Conservation (phyloP, 2,888 invertebrate genomes). For the Troides oblongomaculatus region DNA sequence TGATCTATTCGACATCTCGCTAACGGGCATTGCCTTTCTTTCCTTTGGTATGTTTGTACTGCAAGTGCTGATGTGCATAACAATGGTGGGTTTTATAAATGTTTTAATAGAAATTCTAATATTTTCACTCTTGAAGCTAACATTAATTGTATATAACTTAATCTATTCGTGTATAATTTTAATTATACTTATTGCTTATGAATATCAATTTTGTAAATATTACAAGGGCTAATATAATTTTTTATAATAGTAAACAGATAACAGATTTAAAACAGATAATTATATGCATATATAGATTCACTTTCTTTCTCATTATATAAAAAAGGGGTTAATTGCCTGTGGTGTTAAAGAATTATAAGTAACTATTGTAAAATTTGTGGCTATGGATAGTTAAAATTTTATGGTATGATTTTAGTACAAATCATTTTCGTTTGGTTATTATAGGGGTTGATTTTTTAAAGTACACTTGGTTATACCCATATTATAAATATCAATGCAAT, state of each 20-base stretch:
- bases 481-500: background rate
- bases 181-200: background rate
- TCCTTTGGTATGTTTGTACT: slow-evolving; percentile 90
- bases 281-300: too few species aligned
- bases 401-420: too few species aligned
- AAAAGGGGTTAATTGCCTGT: too few species aligned
- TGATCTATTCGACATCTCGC: slow-evolving; percentile 88
- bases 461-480: background rate
- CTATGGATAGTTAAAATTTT: too few species aligned
- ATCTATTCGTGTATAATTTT: background rate
- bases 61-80: slow-evolving; percentile 88
- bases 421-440: too few species aligned
- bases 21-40: slow-evolving; percentile 89
- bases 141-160: background rate
- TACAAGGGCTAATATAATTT: too few species aligned
- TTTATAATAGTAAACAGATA: too few species aligned
- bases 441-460: too few species aligned
- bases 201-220: background rate
- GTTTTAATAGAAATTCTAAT: background rate
- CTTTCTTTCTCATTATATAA: too few species aligned
- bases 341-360: too few species aligned
- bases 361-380: too few species aligned
- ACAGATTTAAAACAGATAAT: too few species aligned
- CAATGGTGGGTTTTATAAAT: slow-evolving; percentile 73
- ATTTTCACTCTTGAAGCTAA: background rate